Conservation (phyloP, 2,113 vertebrate genomes). For the Cebidichthys violaceus region DNA sequence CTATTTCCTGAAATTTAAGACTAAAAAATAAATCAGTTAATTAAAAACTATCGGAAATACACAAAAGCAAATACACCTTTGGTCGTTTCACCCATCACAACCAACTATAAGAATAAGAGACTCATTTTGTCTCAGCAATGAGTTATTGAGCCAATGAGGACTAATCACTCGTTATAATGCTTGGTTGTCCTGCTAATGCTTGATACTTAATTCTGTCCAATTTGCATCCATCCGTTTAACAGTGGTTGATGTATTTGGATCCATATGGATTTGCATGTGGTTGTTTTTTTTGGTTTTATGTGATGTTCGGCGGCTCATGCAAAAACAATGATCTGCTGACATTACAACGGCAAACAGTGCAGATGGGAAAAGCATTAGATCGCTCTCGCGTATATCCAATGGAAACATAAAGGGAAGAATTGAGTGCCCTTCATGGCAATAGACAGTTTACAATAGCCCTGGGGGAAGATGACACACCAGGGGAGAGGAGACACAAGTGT, state of each 20-base stretch:
- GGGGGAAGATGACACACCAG: constrained; percentile 63
- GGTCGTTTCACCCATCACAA: background rate
- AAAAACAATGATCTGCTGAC: constrained; percentile 8
- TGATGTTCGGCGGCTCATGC: constrained; percentile 19
- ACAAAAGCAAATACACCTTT: background rate
- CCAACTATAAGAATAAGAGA: background rate
- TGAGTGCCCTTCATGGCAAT: constrained; percentile 58
- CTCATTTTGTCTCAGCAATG: background rate
- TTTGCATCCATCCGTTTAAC: constrained; percentile 14
- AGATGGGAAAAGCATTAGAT: constrained; percentile 60
- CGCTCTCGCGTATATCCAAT: constrained; percentile 58
- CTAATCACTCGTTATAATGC: constrained; percentile 14
- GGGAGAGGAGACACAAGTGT: constrained; percentile 71
- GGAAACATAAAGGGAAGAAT: constrained; percentile 68
- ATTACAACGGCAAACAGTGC: constrained; percentile 36
- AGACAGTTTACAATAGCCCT: constrained; percentile 65
- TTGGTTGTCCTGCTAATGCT: background rate
- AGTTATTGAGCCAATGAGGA: constrained; percentile 23
- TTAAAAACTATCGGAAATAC: background rate
- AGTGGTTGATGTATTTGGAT: constrained; percentile 15
- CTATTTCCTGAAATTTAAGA: background rate
- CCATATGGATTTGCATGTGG: background rate
- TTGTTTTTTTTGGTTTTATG: background rate
- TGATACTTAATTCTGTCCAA: constrained; percentile 1
- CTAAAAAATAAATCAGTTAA: background rate